A percentile compares a stretch with the other conserved stretches of the same genome.
Conservation (phyloP, 2,113 vertebrate species). For the Bettongia penicillata region DNA sequence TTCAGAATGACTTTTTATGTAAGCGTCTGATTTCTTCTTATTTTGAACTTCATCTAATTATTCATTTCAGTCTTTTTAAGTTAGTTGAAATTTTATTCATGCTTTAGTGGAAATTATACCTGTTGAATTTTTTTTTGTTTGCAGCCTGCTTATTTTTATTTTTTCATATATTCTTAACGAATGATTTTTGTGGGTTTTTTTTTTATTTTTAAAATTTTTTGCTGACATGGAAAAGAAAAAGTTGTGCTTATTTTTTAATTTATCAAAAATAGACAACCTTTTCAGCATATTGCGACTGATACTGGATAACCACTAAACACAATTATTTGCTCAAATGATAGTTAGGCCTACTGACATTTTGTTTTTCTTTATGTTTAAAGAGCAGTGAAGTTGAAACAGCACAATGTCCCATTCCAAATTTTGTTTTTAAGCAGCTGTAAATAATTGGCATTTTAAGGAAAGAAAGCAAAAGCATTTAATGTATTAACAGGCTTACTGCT, state of each 20-base stretch:
- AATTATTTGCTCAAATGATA: conserved; percentile 70
- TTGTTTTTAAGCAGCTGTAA: conserved; percentile 82
- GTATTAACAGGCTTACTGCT: conserved; percentile 86
- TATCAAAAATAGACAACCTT: conserved; percentile 71
- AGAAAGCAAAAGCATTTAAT: conserved; percentile 80
- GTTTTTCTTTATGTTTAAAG: conserved; percentile 71
- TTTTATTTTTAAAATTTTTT: conserved; percentile 8
- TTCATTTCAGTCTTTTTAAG: conserved; percentile 77
- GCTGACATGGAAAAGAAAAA: conserved; percentile 77
- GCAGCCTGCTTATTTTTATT: conserved; percentile 72
- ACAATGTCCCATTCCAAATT: conserved; percentile 85
- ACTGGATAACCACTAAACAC: conserved; percentile 85
- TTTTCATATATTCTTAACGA: conserved; percentile 70
- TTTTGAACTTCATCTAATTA: conserved; percentile 77
- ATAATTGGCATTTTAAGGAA: conserved; percentile 86
- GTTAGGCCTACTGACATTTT: conserved; percentile 71
- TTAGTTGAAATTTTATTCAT: conserved; percentile 72
- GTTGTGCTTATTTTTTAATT: conserved; percentile 70
- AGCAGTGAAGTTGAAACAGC: conserved; percentile 82
- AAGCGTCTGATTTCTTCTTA: conserved; percentile 76
- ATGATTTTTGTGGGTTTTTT: conserved; percentile 66
- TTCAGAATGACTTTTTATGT: conserved; percentile 68
- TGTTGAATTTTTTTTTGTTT: conserved; percentile 64
- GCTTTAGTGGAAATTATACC: conserved; percentile 79
- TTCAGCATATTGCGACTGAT: conserved; percentile 78